phyloP scores from a whole-genome alignment of 2,113 vertebrate genomes.

The Cyprinodon variegatus region DNA sequence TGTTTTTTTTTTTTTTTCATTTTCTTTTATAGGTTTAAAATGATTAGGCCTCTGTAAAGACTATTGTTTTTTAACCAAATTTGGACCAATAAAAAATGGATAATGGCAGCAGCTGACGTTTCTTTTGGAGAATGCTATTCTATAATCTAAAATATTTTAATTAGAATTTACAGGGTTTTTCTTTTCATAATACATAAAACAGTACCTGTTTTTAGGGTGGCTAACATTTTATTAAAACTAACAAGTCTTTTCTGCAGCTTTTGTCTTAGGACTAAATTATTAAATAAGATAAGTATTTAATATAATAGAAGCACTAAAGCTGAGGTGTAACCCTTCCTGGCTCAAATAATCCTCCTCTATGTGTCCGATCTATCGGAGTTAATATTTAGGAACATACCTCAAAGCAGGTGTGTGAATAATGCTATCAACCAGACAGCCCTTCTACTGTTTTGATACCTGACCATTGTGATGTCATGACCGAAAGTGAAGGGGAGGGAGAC shows the following conservation, averaged over 20 bases:
- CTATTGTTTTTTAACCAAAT: too few relatives aligned
- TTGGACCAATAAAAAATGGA: too few relatives aligned
- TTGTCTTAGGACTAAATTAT: conserved; percentile 25
- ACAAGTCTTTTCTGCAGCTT: conserved; percentile 15
- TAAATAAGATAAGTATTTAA: conserved; percentile 31
- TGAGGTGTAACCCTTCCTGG: conserved; percentile 88
- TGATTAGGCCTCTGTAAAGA: too few relatives aligned
- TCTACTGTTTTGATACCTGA: conserved; percentile 79
- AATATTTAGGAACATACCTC: conserved; percentile 81
- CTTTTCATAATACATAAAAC: background rate
- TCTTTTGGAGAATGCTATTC: background rate
- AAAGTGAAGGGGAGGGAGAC: conserved; percentile 55
- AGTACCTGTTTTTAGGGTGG: background rate
- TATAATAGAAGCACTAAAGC: conserved; percentile 70
- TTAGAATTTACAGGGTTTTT: background rate
- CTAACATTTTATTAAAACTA: conserved; percentile 16
- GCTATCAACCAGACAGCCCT: conserved; percentile 70
- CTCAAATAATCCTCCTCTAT: conserved; percentile 70
- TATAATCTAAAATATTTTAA: background rate
- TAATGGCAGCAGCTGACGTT: background rate
- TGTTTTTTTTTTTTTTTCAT: too few relatives aligned
- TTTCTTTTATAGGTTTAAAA: too few relatives aligned
- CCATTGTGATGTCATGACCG: conserved; percentile 70
- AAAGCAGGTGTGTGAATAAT: conserved; percentile 80
- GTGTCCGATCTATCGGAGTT: conserved; percentile 74